These are phyloP conservation scores for Melanotaenia maccullochi DNA, from an alignment of 2,797 vertebrate species.

Conservation along the genomic window DNA sequence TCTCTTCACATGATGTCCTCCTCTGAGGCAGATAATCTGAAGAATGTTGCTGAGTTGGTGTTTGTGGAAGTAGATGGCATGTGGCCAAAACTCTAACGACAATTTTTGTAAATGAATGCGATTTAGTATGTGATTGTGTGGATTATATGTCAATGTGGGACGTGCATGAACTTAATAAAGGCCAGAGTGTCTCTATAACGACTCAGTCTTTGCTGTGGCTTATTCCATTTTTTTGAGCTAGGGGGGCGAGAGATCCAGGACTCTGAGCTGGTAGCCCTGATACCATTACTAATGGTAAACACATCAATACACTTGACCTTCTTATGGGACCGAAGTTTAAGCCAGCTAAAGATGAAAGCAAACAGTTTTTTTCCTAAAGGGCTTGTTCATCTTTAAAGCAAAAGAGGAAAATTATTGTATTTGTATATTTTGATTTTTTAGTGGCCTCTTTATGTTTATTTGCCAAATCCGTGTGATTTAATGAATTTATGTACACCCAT, in stretches of 20 bases:
- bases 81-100: slow-evolving; percentile 53
- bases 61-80: slow-evolving; percentile 48
- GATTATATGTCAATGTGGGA: slow-evolving; percentile 52
- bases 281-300: slow-evolving; percentile 16
- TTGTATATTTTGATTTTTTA: slow-evolving; percentile 7
- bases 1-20: slow-evolving; percentile 27
- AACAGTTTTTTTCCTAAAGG: background rate
- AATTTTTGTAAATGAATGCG: slow-evolving; percentile 39
- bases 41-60: slow-evolving; percentile 57
- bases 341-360: slow-evolving; percentile 2
- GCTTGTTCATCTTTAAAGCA: slow-evolving; percentile 8
- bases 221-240: slow-evolving; percentile 59
- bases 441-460: too few relatives aligned
- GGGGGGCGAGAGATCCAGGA: slow-evolving; percentile 24
- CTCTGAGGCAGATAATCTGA: slow-evolving; percentile 34
- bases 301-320: slow-evolving; percentile 10
- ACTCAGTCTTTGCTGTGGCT: slow-evolving; percentile 61
- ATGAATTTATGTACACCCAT: too few relatives aligned
- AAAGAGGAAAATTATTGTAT: background rate
- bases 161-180: slow-evolving; percentile 61
- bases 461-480: too few relatives aligned
- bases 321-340: background rate
- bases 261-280: slow-evolving; percentile 26
- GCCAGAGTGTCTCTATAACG: slow-evolving; percentile 53
- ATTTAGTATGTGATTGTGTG: slow-evolving; percentile 20